Evolutionary conservation across 2,113 vertebrate genomes (phyloP).

Genomic region (Cervus canadensis): DNA sequence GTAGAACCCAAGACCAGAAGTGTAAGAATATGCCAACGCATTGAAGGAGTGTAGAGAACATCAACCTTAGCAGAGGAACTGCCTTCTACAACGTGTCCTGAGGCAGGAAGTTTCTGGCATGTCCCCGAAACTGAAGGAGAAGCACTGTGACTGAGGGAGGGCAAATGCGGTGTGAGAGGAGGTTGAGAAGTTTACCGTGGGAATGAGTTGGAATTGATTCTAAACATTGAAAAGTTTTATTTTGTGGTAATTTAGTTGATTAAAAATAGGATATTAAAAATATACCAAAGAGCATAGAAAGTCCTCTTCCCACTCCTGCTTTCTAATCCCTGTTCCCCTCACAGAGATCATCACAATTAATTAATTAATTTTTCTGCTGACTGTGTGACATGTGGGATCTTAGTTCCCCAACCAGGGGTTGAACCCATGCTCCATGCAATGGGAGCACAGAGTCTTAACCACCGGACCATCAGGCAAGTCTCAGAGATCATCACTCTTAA

Average conservation of each 20-base stretch:
- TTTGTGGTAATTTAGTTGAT: not conserved
- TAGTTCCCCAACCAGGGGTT: not conserved
- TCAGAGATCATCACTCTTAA: not conserved
- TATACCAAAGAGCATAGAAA: not conserved
- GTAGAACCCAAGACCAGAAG: not conserved
- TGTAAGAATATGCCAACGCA: not conserved
- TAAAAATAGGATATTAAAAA: constrained; percentile 25
- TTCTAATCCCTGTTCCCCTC: not conserved
- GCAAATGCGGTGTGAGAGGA: not conserved
- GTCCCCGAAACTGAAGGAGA: not conserved
- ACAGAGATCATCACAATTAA: not conserved
- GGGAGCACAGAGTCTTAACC: not conserved
- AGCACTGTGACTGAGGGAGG: not conserved
- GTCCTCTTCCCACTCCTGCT: not conserved
- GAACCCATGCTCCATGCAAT: not conserved
- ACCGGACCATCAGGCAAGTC: not conserved
- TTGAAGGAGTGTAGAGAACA: not conserved
- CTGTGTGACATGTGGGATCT: not conserved
- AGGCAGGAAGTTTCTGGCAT: not conserved
- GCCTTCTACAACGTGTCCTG: not conserved
- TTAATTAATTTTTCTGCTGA: not conserved
- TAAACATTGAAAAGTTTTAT: not conserved
- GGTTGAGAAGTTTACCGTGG: not conserved
- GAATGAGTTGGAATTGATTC: not conserved
- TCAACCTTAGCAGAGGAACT: not conserved